Evolutionary conservation across 1,140 invertebrate genomes (phyloP), one percentile per base, ranked within the genome.

Genomic region (Mercenaria mercenaria): DNA sequence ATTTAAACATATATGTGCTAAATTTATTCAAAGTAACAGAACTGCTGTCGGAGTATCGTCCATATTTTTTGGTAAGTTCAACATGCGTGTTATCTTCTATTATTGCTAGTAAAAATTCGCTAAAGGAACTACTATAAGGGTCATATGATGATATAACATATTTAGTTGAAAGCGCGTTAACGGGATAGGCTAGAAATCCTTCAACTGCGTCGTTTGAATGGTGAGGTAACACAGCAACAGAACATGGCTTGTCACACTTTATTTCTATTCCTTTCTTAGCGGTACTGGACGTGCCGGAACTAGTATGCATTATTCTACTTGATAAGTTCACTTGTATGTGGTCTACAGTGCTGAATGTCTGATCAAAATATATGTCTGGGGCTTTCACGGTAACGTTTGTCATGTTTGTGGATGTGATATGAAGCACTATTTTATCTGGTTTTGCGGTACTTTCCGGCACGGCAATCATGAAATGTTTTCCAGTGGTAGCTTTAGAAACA

Each of bases 311-410:
- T 6, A 79, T 79, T 56, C 41, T 52, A 3, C 13, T 56, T 10
- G 76, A 79, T 56, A 39, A 39, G 34, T 72, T 72, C 3, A 72
- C 67, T 72, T 72, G 67, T 20, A 72, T 39, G 39, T 72, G 18
- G 23, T 72, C n/a, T 37, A 2, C 10, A 18, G 39, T 23, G 1
- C 1, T 72, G 34, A 20, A 72, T 37, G 67, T 39, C n/a, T 72
- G 34, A 20, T 39, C 29, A 23, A 72, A 39, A 10, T 39, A 8
- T 72, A 72, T 37, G 39, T 29, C 15, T n/a, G 76, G 76, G 0
- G 47, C 76, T 52, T 37, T 1, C 0, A 79, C 34, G 23, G 47
- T 52, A 1, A 52, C 47, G 13, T 26, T 52, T 18, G 76, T 52
- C 8, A 26, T 23, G 47, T 52, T 52, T 20, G 32, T 13, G 23